Evolutionary conservation across 2,113 vertebrate genomes (phyloP).

Genomic region (Australoheros scitulus): DNA sequence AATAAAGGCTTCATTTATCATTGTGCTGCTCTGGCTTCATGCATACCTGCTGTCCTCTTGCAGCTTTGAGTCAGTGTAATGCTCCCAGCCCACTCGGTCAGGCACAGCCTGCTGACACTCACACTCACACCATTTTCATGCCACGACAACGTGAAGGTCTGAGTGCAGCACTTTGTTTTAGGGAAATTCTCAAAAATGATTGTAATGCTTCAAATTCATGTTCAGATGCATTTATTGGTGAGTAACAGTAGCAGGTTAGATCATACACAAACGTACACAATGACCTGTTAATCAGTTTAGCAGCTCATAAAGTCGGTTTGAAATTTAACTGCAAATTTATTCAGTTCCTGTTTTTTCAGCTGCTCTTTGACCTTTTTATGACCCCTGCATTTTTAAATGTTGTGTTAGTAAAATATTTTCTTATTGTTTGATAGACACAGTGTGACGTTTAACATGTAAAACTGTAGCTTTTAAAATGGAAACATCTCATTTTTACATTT

Average conservation of each 20-base stretch:
- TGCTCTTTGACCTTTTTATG: neutral
- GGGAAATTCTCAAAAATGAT: neutral
- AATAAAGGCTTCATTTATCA: neutral
- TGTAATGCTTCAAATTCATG: neutral
- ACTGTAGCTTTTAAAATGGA: neutral
- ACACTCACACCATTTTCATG: neutral
- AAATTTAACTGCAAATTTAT: neutral
- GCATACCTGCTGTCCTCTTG: slow-evolving; percentile 17
- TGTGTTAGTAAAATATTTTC: neutral
- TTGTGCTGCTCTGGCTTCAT: slow-evolving; percentile 16
- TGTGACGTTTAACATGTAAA: neutral
- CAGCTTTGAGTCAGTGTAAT: slow-evolving; percentile 28
- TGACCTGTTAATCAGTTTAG: neutral
- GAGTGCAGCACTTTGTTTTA: neutral
- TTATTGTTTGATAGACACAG: neutral
- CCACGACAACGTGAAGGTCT: neutral
- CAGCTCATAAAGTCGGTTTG: neutral
- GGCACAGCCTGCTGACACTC: neutral
- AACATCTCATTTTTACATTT: neutral
- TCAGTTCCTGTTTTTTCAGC: neutral
- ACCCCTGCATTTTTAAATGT: neutral
- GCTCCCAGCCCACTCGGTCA: neutral
- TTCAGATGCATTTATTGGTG: neutral
- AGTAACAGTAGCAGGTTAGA: neutral
- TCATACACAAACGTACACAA: neutral